These are phyloP conservation scores for Cyprinodon variegatus DNA, from an alignment of 2,113 vertebrate genomes.

Conservation along the genomic window DNA sequence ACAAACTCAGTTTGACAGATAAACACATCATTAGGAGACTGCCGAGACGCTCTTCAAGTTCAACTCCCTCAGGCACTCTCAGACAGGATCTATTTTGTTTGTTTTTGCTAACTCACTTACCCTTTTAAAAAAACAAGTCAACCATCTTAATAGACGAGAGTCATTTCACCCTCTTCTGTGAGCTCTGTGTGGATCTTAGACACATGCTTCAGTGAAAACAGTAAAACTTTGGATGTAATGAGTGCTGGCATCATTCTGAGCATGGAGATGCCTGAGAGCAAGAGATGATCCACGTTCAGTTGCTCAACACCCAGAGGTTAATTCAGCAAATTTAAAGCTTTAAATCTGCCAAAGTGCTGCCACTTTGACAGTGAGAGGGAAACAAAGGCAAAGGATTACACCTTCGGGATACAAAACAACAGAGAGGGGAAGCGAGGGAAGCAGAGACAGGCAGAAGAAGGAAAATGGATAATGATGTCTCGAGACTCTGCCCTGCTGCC, in stretches of 20 bases:
- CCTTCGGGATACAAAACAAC: slow-evolving; percentile 56
- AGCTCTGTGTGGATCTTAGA: neutral
- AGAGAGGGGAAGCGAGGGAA: slow-evolving; percentile 23
- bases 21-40: slow-evolving; percentile 15
- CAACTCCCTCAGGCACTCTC: slow-evolving; percentile 11
- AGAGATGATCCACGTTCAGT: slow-evolving; percentile 43
- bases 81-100: slow-evolving; percentile 14
- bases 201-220: slow-evolving; percentile 27
- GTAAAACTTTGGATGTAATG: slow-evolving; percentile 48
- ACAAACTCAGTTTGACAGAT: slow-evolving; percentile 9
- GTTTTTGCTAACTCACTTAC: neutral
- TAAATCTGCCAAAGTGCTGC: slow-evolving; percentile 67
- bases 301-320: slow-evolving; percentile 43
- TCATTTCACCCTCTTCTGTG: slow-evolving; percentile 25
- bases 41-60: slow-evolving; percentile 10
- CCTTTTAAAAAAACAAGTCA: slow-evolving; percentile 22
- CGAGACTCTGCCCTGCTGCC: slow-evolving; percentile 14
- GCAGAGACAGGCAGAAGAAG: slow-evolving; percentile 1
- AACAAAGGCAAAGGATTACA: slow-evolving; percentile 52
- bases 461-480: slow-evolving; percentile 43
- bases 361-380: slow-evolving; percentile 28
- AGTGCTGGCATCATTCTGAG: slow-evolving; percentile 49
- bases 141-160: slow-evolving; percentile 30
- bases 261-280: slow-evolving; percentile 50
- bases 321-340: slow-evolving; percentile 51